phyloP scores from a whole-genome alignment of 1,140 invertebrate genomes.

The Hyles vespertilio region DNA sequence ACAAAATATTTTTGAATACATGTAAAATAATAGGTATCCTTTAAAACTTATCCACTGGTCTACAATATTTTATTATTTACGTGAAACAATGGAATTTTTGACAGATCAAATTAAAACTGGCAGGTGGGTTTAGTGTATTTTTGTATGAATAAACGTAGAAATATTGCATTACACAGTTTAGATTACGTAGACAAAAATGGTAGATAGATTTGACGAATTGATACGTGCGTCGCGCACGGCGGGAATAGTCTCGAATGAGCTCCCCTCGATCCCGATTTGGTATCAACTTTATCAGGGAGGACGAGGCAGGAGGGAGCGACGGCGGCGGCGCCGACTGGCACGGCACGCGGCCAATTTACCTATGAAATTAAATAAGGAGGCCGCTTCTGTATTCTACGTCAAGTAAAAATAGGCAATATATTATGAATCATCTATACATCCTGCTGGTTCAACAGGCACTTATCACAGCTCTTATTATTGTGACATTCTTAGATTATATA shows the following conservation, averaged over 20 bases:
- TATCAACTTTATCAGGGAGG: conserved; percentile 49
- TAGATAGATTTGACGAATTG: not conserved
- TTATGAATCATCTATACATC: too few species aligned
- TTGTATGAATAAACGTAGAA: conserved; percentile 11
- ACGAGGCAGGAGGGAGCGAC: conserved; percentile 41
- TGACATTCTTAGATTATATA: too few species aligned
- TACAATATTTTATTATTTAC: not conserved
- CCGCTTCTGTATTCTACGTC: too few species aligned
- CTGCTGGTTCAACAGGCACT: too few species aligned
- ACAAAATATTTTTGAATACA: conserved; percentile 7
- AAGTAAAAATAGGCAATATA: too few species aligned
- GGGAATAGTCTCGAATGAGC: conserved; percentile 24
- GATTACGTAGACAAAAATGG: conserved; percentile 7
- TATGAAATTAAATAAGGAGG: conserved; percentile 3
- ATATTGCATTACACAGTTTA: conserved; percentile 7
- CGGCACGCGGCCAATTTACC: conserved; percentile 32
- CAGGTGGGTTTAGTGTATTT: conserved; percentile 50
- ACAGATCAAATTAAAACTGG: conserved; percentile 60
- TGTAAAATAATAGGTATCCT: not conserved
- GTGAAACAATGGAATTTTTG: conserved; percentile 45
- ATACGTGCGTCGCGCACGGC: conserved; percentile 13
- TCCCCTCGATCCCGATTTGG: conserved; percentile 33
- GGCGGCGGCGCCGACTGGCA: conserved; percentile 46
- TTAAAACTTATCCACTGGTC: not conserved
- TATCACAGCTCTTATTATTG: too few species aligned